Conservation (phyloP, 2,888 invertebrate species). For the Cynaeus angustus region DNA sequence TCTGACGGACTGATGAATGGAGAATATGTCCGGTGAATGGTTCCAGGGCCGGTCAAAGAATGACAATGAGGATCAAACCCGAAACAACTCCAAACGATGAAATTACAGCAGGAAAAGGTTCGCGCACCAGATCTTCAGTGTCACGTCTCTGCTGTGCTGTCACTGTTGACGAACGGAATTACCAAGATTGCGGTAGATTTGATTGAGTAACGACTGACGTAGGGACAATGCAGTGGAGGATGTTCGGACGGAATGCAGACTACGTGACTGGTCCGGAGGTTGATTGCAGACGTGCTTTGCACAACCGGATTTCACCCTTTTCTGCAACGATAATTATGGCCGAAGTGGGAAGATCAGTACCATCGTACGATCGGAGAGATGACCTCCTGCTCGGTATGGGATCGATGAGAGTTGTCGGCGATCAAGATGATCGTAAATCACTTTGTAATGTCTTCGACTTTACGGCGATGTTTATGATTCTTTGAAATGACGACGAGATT, state of each 20-base stretch:
- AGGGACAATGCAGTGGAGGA: conserved; percentile 65
- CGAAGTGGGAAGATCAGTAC: background rate
- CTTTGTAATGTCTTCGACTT: conserved; percentile 24
- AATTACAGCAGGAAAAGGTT: conserved; percentile 57
- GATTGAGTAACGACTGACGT: conserved; percentile 71
- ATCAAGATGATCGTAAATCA: conserved; percentile 32
- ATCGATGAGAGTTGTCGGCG: conserved; percentile 13
- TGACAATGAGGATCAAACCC: conserved; percentile 62
- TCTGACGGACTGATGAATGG: conserved; percentile 66
- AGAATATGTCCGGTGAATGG: conserved; percentile 63
- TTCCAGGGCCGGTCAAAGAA: conserved; percentile 60
- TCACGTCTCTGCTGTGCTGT: conserved; percentile 56
- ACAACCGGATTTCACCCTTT: conserved; percentile 43
- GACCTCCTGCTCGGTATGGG: conserved; percentile 12
- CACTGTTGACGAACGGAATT: conserved; percentile 61
- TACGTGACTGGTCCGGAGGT: conserved; percentile 62
- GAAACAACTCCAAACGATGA: conserved; percentile 53
- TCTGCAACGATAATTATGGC: conserved; percentile 19
- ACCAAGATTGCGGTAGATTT: conserved; percentile 62
- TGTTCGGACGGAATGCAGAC: conserved; percentile 63
- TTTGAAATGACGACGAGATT: conserved; percentile 28
- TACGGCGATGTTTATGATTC: conserved; percentile 32
- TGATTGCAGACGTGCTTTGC: conserved; percentile 45
- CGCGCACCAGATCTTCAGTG: conserved; percentile 50
- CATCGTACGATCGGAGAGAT: conserved; percentile 1